Conservation (phyloP, 2,797 vertebrate genomes). For the Alca torda region DNA sequence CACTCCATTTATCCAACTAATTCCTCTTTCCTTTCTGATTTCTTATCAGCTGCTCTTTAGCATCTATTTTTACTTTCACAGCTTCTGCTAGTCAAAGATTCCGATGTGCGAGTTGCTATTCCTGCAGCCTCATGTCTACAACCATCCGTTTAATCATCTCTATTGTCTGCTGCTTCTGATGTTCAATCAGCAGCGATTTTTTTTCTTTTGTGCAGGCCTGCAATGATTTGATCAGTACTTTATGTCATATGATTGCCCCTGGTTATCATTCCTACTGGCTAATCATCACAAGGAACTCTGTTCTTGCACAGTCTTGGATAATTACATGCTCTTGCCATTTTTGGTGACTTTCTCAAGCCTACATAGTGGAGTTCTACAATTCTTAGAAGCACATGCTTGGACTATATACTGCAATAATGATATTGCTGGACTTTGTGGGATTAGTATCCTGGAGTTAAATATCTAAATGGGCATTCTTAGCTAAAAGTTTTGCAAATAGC, state of each 20-base stretch:
- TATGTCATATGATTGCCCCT: slow-evolving; percentile 27
- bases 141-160: slow-evolving; percentile 51
- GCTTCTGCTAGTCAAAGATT: slow-evolving; percentile 38
- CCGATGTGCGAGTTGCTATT: slow-evolving; percentile 47
- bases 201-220: slow-evolving; percentile 16
- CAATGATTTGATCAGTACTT: slow-evolving; percentile 37
- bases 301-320: not conserved
- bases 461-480: not conserved
- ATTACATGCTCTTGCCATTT: not conserved
- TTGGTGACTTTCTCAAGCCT: not conserved
- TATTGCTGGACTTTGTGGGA: not conserved
- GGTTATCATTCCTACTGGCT: not conserved
- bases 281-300: not conserved
- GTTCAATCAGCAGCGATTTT: slow-evolving; percentile 30
- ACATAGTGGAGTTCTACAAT: not conserved
- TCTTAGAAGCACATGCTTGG: not conserved
- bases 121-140: slow-evolving; percentile 27
- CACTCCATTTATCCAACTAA: not conserved
- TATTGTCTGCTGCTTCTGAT: slow-evolving; percentile 48
- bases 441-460: not conserved
- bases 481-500: not conserved
- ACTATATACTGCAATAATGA: not conserved
- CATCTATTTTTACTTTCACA: slow-evolving; percentile 55
- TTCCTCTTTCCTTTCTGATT: slow-evolving; percentile 30
- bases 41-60: slow-evolving; percentile 51